Conservation (phyloP, 2,113 vertebrate genomes). For the Apodemus speciosus region DNA sequence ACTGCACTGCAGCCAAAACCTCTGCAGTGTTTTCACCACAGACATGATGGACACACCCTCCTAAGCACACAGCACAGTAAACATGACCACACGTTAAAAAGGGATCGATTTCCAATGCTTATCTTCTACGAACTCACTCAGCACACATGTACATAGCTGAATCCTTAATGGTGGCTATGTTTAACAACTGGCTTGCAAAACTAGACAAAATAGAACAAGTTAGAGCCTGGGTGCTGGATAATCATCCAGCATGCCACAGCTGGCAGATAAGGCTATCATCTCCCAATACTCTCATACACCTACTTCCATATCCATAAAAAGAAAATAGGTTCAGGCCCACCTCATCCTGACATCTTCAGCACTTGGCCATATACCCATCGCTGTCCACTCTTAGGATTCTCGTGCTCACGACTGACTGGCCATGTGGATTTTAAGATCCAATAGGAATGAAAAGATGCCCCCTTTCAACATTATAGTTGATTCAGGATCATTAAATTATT, state of each 20-base stretch:
- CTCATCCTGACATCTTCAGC: not conserved
- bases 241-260: not conserved
- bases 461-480: not conserved
- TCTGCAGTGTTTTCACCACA: not conserved
- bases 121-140: not conserved
- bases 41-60: too few relatives aligned
- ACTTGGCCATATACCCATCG: not conserved
- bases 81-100: not conserved
- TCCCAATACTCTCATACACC: not conserved
- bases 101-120: not conserved
- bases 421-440: not conserved
- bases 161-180: not conserved
- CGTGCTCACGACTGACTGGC: not conserved
- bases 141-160: not conserved
- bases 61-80: not conserved
- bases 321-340: not conserved
- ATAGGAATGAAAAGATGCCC: not conserved
- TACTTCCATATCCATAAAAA: not conserved
- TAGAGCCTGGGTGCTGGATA: not conserved
- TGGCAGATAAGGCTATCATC: not conserved
- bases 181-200: constrained; percentile 7
- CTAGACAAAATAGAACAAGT: not conserved
- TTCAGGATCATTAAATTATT: too few relatives aligned
- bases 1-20: not conserved
- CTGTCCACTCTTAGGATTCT: not conserved